Evolutionary conservation across 2,888 invertebrate species (phyloP).

Genomic region (Bellardia bayeri): DNA sequence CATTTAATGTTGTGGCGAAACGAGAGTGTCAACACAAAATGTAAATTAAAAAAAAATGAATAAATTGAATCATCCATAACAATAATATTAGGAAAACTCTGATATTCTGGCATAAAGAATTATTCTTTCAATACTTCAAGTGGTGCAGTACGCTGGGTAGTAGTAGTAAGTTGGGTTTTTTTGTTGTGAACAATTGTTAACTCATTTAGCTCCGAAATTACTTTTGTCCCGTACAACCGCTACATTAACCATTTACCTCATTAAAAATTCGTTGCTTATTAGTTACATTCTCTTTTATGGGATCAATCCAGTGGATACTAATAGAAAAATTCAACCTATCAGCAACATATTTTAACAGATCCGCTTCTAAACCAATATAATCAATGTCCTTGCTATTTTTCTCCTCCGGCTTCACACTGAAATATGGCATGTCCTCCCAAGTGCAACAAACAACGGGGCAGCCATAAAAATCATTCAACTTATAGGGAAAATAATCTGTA

Average conservation of each 20-base stretch:
- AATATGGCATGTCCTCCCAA: slow-evolving; percentile 79
- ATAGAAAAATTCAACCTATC: slow-evolving; percentile 77
- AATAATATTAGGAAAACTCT: too few species aligned
- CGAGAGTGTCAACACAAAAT: too few species aligned
- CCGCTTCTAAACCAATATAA: slow-evolving; percentile 79
- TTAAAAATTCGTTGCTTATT: slow-evolving; percentile 76
- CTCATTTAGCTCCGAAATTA: slow-evolving; percentile 1
- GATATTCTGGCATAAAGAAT: too few species aligned
- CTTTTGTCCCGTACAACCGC: neutral
- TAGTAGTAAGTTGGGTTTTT: too few species aligned
- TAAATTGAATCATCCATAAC: too few species aligned
- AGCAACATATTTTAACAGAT: slow-evolving; percentile 77
- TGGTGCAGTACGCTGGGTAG: too few species aligned
- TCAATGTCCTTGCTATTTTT: slow-evolving; percentile 9
- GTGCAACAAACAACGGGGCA: slow-evolving; percentile 79
- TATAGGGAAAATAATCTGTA: slow-evolving; percentile 75
- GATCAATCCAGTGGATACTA: slow-evolving; percentile 76
- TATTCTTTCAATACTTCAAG: too few species aligned
- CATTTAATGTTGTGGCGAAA: too few species aligned
- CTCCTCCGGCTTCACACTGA: slow-evolving; percentile 65
- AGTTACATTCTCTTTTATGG: slow-evolving; percentile 75
- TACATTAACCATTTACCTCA: slow-evolving; percentile 72
- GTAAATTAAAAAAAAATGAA: too few species aligned
- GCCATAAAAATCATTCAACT: slow-evolving; percentile 77
- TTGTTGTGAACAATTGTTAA: neutral